phyloP scores from a whole-genome alignment of 2,113 vertebrate species.

The Triplophysa rosa region DNA sequence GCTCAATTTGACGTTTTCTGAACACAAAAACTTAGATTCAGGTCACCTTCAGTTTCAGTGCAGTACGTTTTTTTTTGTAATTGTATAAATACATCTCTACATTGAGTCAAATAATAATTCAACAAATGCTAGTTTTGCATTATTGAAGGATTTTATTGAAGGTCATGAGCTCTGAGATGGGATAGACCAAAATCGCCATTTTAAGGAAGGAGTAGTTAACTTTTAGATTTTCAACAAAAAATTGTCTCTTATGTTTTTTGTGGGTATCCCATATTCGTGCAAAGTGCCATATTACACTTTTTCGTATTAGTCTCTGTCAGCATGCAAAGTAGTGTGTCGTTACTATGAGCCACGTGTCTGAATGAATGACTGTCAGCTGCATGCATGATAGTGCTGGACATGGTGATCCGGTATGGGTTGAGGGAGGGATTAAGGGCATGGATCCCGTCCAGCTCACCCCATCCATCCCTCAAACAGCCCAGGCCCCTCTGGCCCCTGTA shows the following conservation, averaged over 20 bases:
- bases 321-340: background rate
- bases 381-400: constrained; percentile 44
- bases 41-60: too few species aligned
- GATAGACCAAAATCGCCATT: too few species aligned
- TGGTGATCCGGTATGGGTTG: constrained; percentile 42
- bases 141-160: background rate
- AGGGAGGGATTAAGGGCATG: constrained; percentile 41
- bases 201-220: too few species aligned
- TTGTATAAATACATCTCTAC: too few species aligned
- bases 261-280: too few species aligned
- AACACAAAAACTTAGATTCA: too few species aligned
- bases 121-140: too few species aligned
- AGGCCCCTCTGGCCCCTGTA: constrained; percentile 33
- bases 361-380: constrained; percentile 55
- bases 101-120: too few species aligned
- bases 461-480: constrained; percentile 53
- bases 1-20: background rate
- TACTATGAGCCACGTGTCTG: constrained; percentile 41
- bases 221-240: too few species aligned
- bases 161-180: too few species aligned
- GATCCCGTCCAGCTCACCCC: constrained; percentile 53
- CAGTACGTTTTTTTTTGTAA: too few species aligned
- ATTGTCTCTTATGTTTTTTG: too few species aligned
- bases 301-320: background rate
- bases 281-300: background rate